phyloP scores from a whole-genome alignment of 53 echinoderm and acorn worm species.

The Paracentrotus lividus region DNA sequence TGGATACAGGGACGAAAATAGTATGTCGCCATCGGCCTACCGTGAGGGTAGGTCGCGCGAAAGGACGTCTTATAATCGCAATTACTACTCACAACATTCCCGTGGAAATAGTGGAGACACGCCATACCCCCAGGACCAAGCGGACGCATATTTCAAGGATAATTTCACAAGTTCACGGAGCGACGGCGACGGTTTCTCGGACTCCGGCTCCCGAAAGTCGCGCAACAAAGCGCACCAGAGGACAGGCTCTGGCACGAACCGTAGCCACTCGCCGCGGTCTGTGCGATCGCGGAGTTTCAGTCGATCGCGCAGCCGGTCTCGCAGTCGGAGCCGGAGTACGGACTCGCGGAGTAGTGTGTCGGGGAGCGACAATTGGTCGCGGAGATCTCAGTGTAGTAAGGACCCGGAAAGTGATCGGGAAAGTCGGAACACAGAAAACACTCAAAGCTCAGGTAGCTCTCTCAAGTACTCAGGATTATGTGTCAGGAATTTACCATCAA shows the following conservation, averaged over 20 bases:
- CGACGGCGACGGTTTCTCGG: conserved; percentile 82
- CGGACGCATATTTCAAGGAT: conserved; percentile 80
- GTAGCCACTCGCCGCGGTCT: conserved; percentile 92
- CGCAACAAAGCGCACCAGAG: conserved; percentile 77
- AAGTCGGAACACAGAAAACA: conserved; percentile 96
- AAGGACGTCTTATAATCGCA: conserved; percentile 87
- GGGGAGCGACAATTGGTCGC: conserved; percentile 90
- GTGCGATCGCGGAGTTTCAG: conserved; percentile 93
- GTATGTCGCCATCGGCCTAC: conserved; percentile 85
- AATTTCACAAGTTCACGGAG: conserved; percentile 75
- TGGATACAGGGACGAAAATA: conserved; percentile 91
- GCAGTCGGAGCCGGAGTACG: conserved; percentile 86
- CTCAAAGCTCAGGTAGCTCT: conserved; percentile 83
- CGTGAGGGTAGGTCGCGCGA: conserved; percentile 89
- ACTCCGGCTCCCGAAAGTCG: conserved; percentile 80
- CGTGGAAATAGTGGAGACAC: conserved; percentile 66
- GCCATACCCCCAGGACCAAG: conserved; percentile 73
- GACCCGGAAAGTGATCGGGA: conserved; percentile 93
- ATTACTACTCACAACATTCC: conserved; percentile 93
- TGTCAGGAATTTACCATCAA: conserved; percentile 93
- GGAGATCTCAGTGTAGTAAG: conserved; percentile 89
- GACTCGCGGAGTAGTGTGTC: conserved; percentile 97
- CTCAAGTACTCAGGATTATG: conserved; percentile 97
- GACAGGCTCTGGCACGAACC: conserved; percentile 85
- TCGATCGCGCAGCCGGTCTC: conserved; percentile 86